Percentiles rank a stretch among this genome's conserved stretches.
Evolutionary conservation across 2,888 invertebrate species (phyloP).

Genomic region (Drosophila meridiana): DNA sequence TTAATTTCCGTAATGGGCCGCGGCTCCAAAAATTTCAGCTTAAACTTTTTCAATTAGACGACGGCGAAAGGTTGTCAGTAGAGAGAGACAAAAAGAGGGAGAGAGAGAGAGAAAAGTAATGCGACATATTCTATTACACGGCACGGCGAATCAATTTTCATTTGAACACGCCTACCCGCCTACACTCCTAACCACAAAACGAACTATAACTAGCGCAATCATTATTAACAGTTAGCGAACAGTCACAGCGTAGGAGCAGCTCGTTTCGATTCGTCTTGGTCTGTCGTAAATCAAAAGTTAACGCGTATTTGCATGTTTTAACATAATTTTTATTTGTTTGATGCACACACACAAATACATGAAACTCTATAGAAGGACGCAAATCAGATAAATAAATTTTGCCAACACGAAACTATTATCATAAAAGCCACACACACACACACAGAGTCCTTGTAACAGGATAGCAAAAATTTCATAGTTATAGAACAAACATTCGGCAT

Average conservation of each 20-base stretch:
- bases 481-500: slow-evolving; percentile 75
- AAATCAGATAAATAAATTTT: slow-evolving; percentile 81
- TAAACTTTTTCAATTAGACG: slow-evolving; percentile 77
- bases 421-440: slow-evolving; percentile 69
- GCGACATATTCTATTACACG: slow-evolving; percentile 69
- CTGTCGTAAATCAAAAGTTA: slow-evolving; percentile 81
- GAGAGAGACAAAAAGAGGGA: not conserved
- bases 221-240: slow-evolving; percentile 64
- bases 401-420: slow-evolving; percentile 83
- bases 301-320: slow-evolving; percentile 83
- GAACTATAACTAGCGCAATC: slow-evolving; percentile 65
- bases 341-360: slow-evolving; percentile 35
- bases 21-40: slow-evolving; percentile 53
- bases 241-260: slow-evolving; percentile 21
- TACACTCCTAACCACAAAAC: slow-evolving; percentile 52
- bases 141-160: slow-evolving; percentile 69
- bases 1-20: slow-evolving; percentile 75
- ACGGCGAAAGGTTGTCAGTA: slow-evolving; percentile 26
- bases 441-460: slow-evolving; percentile 20
- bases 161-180: slow-evolving; percentile 31
- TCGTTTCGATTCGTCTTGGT: slow-evolving; percentile 39
- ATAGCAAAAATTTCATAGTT: slow-evolving; percentile 66
- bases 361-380: slow-evolving; percentile 19
- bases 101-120: slow-evolving; percentile 28
- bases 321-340: slow-evolving; percentile 82